phyloP scores from a whole-genome alignment of 2,888 invertebrate species.

The Chromoteleia sp. region DNA sequence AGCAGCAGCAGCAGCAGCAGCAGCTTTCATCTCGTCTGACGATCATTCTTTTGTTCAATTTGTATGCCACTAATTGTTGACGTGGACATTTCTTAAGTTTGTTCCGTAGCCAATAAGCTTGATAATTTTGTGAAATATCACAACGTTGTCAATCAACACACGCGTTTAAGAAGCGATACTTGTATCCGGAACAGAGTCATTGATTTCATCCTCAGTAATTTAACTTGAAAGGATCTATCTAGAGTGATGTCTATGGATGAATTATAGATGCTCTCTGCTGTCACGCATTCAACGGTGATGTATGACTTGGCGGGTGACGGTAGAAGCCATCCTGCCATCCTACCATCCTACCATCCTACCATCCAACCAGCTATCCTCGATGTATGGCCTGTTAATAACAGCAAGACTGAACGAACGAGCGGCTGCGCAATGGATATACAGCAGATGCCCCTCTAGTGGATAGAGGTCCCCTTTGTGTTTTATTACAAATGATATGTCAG shows the following conservation, averaged over 20 bases:
- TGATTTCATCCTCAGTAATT: slow-evolving; percentile 79
- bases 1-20: slow-evolving; percentile 66
- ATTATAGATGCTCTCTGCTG: slow-evolving; percentile 82
- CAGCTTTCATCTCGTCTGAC: too few species aligned
- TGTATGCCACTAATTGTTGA: background rate
- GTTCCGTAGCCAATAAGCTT: slow-evolving; percentile 11
- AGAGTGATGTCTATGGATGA: slow-evolving; percentile 80
- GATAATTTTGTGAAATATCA: slow-evolving; percentile 19
- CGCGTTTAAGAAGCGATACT: slow-evolving; percentile 58
- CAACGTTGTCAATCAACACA: slow-evolving; percentile 41
- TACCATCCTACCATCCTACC: slow-evolving; percentile 69
- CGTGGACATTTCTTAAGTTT: background rate
- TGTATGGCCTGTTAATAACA: slow-evolving; percentile 82
- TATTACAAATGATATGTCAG: slow-evolving; percentile 85
- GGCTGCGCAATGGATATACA: slow-evolving; percentile 77
- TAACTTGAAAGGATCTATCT: slow-evolving; percentile 71
- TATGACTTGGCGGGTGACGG: slow-evolving; percentile 81
- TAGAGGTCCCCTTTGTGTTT: slow-evolving; percentile 83
- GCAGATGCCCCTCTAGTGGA: slow-evolving; percentile 81
- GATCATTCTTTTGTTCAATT: too few species aligned
- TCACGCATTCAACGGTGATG: slow-evolving; percentile 82
- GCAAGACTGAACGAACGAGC: slow-evolving; percentile 77
- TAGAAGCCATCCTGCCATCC: slow-evolving; percentile 76
- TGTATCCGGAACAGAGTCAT: slow-evolving; percentile 74
- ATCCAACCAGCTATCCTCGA: slow-evolving; percentile 73